These are phyloP conservation scores for Morinoia aosen DNA, from an alignment of 2,888 invertebrate species.

Conservation along the genomic window DNA sequence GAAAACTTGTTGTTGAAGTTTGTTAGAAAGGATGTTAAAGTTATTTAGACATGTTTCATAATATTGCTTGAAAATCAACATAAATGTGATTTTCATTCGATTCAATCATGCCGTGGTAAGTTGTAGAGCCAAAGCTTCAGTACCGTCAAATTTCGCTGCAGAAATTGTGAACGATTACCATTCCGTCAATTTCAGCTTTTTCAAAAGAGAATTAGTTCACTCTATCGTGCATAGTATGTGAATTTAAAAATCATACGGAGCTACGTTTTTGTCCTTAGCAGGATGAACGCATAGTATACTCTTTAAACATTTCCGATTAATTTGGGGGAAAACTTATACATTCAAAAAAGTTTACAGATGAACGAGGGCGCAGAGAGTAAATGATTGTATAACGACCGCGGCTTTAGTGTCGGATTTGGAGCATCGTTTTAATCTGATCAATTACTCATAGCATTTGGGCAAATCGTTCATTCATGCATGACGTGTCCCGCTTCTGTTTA, in stretches of 20 bases:
- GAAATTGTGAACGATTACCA: too few relatives aligned
- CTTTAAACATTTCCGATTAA: too few relatives aligned
- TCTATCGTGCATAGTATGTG: too few relatives aligned
- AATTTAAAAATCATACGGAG: too few relatives aligned
- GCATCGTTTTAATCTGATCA: not conserved
- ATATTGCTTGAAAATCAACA: not conserved
- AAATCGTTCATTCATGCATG: not conserved
- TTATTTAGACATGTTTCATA: not conserved
- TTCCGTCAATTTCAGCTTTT: too few relatives aligned
- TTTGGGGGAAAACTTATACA: too few relatives aligned
- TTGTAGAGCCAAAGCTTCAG: not conserved
- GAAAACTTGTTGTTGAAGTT: too few relatives aligned
- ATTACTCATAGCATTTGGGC: not conserved
- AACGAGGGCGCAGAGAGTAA: not conserved
- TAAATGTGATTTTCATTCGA: not conserved
- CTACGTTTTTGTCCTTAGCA: too few relatives aligned
- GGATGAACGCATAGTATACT: too few relatives aligned
- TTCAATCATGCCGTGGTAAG: not conserved
- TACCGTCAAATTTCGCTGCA: too few relatives aligned
- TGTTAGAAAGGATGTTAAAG: too few relatives aligned
- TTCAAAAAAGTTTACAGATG: not conserved
- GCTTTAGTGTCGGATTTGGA: not conserved
- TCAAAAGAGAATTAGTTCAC: too few relatives aligned
- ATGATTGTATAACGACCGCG: not conserved
- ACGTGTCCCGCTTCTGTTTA: not conserved